Conservation (phyloP, 2,888 invertebrate species). For the Meiosimyza decipiens region DNA sequence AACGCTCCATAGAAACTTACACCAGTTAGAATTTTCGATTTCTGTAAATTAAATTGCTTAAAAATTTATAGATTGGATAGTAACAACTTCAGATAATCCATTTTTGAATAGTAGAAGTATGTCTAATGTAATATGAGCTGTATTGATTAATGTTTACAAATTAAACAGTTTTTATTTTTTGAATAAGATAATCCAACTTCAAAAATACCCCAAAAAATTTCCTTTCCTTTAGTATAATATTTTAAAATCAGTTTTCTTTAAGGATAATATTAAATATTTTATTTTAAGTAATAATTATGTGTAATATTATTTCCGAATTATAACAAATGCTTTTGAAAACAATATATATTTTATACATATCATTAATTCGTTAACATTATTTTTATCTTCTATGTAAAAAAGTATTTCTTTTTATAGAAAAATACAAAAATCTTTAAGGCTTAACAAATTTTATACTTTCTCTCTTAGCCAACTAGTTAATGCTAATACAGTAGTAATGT, state of each 20-base stretch:
- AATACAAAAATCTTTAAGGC: constrained; percentile 41
- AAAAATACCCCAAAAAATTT: no score
- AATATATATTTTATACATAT: constrained; percentile 36
- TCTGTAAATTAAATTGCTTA: no score
- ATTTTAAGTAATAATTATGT: constrained; percentile 3
- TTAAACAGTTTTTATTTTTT: no score
- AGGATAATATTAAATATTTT: constrained; percentile 15
- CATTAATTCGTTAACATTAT: constrained; percentile 11
- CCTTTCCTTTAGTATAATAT: no score
- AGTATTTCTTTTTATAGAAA: constrained; percentile 37
- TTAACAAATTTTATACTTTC: constrained; percentile 38
- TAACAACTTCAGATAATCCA: no score
- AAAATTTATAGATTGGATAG: no score
- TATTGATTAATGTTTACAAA: no score
- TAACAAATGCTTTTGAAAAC: constrained; percentile 31
- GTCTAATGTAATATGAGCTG: no score
- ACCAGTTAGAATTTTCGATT: no score
- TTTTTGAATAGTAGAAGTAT: no score
- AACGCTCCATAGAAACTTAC: no score
- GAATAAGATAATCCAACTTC: no score
- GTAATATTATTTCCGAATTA: neutral
- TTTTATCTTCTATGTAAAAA: constrained; percentile 5
- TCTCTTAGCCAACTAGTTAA: constrained; percentile 26
- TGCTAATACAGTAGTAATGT: constrained; percentile 12
- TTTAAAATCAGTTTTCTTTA: neutral